Evolutionary conservation across 2,888 invertebrate species (phyloP).

Genomic region (Chironomus tentans): DNA sequence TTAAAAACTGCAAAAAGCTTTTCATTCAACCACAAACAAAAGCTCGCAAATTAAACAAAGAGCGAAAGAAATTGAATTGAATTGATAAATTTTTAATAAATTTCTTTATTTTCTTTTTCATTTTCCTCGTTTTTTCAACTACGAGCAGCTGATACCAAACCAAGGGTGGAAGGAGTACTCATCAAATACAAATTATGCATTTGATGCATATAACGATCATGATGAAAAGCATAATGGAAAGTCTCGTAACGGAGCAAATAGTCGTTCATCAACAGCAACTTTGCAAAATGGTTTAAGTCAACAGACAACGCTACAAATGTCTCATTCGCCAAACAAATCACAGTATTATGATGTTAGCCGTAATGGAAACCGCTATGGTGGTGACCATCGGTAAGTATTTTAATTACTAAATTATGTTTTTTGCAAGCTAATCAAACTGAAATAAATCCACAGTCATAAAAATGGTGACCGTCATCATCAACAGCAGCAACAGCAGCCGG

Average conservation of each 20-base stretch:
- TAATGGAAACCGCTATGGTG: conserved; percentile 29
- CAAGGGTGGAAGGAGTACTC: conserved; percentile 87
- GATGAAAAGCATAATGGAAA: conserved; percentile 54
- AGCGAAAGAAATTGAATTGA: background rate
- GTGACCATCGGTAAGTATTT: conserved; percentile 24
- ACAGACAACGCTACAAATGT: conserved; percentile 42
- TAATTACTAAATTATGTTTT: background rate
- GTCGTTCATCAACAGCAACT: conserved; percentile 31
- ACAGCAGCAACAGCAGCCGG: conserved; percentile 15
- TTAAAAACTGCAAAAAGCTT: too few species aligned
- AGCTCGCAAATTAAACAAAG: too few species aligned
- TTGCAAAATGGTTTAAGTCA: conserved; percentile 32
- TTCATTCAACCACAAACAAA: too few species aligned
- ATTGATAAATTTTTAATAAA: background rate
- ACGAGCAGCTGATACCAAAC: conserved; percentile 57
- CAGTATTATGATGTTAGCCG: conserved; percentile 34
- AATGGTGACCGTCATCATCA: conserved; percentile 31
- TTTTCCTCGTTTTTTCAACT: background rate
- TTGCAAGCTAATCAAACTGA: background rate
- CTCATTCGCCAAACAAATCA: conserved; percentile 40
- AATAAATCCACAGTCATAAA: conserved; percentile 1
- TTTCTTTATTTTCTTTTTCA: background rate
- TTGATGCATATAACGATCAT: conserved; percentile 74
- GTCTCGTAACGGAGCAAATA: conserved; percentile 30
- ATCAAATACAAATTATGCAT: conserved; percentile 79